A percentile compares a stretch with the other conserved stretches of the same genome.
phyloP scores from a whole-genome alignment of 1,140 invertebrate genomes.

The Rhizoglyphus robini region DNA sequence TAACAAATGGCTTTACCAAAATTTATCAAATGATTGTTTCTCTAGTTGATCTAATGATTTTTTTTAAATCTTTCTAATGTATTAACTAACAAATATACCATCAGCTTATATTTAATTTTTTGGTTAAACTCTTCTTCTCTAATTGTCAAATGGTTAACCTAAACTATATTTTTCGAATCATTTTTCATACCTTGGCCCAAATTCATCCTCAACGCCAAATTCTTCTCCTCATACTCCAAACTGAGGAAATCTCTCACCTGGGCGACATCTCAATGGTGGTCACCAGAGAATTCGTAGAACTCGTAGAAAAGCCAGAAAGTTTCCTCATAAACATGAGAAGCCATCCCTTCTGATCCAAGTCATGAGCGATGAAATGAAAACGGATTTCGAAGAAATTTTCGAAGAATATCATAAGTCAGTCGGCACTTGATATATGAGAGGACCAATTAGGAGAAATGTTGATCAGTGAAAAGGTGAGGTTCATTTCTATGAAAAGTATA shows the following conservation, averaged over 20 bases:
- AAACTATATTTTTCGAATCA: too few relatives aligned
- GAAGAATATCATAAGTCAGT: not conserved
- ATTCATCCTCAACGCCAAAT: not conserved
- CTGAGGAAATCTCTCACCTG: conserved; percentile 9
- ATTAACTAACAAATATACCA: too few relatives aligned
- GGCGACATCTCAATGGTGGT: too few relatives aligned
- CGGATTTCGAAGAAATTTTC: conserved; percentile 10
- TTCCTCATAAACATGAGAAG: conserved; percentile 13
- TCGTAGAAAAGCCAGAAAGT: too few relatives aligned
- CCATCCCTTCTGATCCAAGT: not conserved
- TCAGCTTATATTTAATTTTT: too few relatives aligned
- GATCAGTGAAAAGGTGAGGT: not conserved
- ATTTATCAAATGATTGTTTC: too few relatives aligned
- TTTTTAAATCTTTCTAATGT: too few relatives aligned
- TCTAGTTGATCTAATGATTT: too few relatives aligned
- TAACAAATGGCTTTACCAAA: too few relatives aligned
- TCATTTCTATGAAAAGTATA: not conserved
- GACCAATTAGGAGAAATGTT: not conserved
- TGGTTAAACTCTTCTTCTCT: not conserved
- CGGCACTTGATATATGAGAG: not conserved
- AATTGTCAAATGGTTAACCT: too few relatives aligned
- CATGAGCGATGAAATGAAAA: conserved; percentile 11
- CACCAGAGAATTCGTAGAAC: too few relatives aligned
- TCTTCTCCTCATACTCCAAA: not conserved
- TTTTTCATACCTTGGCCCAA: conserved; percentile 6